Evolutionary conservation across 2,888 invertebrate genomes (phyloP).

Genomic region (Meloe dianella): DNA sequence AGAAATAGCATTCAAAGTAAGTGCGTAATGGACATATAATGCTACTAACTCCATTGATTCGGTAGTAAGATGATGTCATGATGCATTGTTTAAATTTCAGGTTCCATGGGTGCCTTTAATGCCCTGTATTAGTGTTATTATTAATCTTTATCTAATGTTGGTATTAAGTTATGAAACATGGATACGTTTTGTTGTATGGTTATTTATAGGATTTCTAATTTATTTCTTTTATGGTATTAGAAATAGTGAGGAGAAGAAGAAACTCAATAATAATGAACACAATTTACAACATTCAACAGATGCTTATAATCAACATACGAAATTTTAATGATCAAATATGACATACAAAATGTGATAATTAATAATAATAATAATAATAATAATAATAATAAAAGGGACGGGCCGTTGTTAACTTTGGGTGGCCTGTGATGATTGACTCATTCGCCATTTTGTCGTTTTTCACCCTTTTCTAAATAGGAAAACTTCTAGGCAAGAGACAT

Average conservation of each 20-base stretch:
- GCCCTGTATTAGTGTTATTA: constrained; percentile 82
- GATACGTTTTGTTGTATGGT: constrained; percentile 88
- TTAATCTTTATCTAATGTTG: constrained; percentile 91
- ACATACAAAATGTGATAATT: too few species aligned
- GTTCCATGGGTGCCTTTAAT: constrained; percentile 86
- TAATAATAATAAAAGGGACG: not conserved
- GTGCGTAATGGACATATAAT: too few species aligned
- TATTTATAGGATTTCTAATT: constrained; percentile 81
- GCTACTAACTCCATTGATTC: not conserved
- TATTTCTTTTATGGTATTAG: constrained; percentile 86
- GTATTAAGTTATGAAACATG: constrained; percentile 85
- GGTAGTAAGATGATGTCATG: not conserved
- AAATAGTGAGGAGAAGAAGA: constrained; percentile 73
- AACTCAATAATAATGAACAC: constrained; percentile 13
- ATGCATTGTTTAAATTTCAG: constrained; percentile 58
- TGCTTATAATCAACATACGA: constrained; percentile 5
- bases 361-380: not conserved
- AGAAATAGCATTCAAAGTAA: constrained; percentile 75
- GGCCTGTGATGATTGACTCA: too few species aligned
- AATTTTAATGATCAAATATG: not conserved
- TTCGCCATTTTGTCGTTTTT: too few species aligned
- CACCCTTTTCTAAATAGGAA: too few species aligned
- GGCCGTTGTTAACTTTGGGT: too few species aligned
- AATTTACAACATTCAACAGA: not conserved
- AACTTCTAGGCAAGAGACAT: too few species aligned